Base-by-base conservation (phyloP, 2,113 vertebrate species). In the Telmatochromis sp. region DNA sequence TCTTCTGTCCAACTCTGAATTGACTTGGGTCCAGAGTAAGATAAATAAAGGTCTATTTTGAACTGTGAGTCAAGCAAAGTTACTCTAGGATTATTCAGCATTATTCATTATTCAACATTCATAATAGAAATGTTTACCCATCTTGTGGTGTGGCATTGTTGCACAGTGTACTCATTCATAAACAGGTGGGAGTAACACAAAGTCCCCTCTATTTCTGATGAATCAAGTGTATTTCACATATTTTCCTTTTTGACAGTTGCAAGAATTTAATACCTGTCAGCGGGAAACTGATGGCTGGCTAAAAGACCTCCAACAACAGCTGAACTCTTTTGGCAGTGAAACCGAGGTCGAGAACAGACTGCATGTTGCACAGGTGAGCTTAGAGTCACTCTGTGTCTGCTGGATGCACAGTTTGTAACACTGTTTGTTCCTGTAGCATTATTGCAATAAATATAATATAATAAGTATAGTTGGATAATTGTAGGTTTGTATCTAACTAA, bases 311-410 rank as follows among this genome's bases (percentile, higher is more conserved):
- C 91, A 91, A 17, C 79, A 93, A 1, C 86, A 12, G 7, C 75
- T 96, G 87, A 53, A 79, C 5, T 85, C 81, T 6, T 54, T 95
- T 57, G 19, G 13, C 5, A 80, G 21, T 40, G 63, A 81, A 17
- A 86, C 50, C 19, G 42, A 57, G 11, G 50, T 92, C 17, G 63
- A 95, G 51, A 95, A 95, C 79, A 87, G 81, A 65, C 87, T 95
- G 35, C 83, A 8, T 21, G 26, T 80, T 19, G 93, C 94, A 42
- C 92, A 96, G 96, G 96, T 97, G n/a, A 87, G 81, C 9, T 26
- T 7, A 42, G n/a, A 80, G 80, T 4, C 14, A 5, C 71, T 75
- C 71, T 75, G 9, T 28, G 40, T 17, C 21, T 75, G 68, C 68
- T 31, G 42, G 23, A 78, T 78, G 42, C 42, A 50, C 15, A 17